Conservation (phyloP, 2,888 invertebrate genomes). For the Pycnomerus fuliginosus region DNA sequence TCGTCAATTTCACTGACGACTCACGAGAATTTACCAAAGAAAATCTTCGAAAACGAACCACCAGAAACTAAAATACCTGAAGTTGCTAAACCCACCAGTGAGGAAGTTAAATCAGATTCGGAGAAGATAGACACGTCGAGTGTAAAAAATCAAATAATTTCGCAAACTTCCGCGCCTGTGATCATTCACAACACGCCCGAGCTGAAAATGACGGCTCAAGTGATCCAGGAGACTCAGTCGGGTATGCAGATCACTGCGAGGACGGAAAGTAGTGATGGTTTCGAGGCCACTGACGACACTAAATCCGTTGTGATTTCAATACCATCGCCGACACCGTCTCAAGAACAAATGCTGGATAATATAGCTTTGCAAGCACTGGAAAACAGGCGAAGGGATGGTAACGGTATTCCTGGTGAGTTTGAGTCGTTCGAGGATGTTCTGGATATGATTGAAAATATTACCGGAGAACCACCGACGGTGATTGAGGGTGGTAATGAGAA, state of each 20-base stretch:
- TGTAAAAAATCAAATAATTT: no score
- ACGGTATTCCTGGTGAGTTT: constrained; percentile 55
- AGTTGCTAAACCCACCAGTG: not conserved
- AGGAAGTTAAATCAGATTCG: constrained; percentile 1
- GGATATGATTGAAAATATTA: constrained; percentile 68
- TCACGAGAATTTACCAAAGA: constrained; percentile 63
- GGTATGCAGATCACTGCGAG: constrained; percentile 44
- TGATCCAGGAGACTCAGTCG: constrained; percentile 46
- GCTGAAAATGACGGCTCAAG: constrained; percentile 52
- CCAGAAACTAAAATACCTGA: not conserved
- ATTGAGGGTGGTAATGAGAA: constrained; percentile 33
- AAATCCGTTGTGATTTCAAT: constrained; percentile 68
- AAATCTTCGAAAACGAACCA: constrained; percentile 70
- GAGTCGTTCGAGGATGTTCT: constrained; percentile 70
- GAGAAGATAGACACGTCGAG: no score
- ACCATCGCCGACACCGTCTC: constrained; percentile 65
- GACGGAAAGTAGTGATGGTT: constrained; percentile 59
- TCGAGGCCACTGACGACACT: constrained; percentile 61
- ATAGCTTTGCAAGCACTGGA: constrained; percentile 63
- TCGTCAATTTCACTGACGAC: constrained; percentile 57
- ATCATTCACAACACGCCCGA: constrained; percentile 48
- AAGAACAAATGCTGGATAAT: constrained; percentile 64
- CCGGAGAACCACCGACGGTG: constrained; percentile 42
- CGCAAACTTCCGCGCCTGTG: constrained; percentile 40
- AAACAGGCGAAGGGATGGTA: constrained; percentile 57